These are phyloP conservation scores for Apis dorsata DNA, from an alignment of 1,140 invertebrate genomes.

Conservation along the genomic window DNA sequence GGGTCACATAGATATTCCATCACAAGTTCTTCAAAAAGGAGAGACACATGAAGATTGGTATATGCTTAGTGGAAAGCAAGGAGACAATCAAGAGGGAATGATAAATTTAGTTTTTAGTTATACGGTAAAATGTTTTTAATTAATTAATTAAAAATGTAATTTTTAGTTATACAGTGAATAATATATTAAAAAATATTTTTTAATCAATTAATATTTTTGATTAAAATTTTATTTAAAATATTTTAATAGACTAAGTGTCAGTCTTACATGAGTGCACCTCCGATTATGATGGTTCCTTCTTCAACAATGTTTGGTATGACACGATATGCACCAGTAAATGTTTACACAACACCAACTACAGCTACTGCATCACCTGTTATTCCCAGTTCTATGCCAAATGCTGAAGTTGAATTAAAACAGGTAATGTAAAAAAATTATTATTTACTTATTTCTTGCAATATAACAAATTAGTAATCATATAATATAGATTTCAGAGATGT, in stretches of 20 bases:
- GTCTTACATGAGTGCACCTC: constrained; percentile 73
- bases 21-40: constrained; percentile 87
- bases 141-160: constrained; percentile 81
- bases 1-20: constrained; percentile 92
- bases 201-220: background rate
- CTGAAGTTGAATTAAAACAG: constrained; percentile 89
- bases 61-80: constrained; percentile 93
- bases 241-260: constrained; percentile 63
- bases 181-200: constrained; percentile 21
- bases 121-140: constrained; percentile 82
- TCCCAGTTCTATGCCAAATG: constrained; percentile 76
- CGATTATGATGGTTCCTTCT: constrained; percentile 84
- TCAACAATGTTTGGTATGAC: constrained; percentile 75
- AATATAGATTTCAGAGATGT: constrained; percentile 94
- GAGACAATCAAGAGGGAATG: constrained; percentile 94
- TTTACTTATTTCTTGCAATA: background rate
- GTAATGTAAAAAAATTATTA: constrained; percentile 72
- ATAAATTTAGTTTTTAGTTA: constrained; percentile 89
- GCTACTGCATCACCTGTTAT: constrained; percentile 71
- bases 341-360: constrained; percentile 75
- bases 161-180: constrained; percentile 87
- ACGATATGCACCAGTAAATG: constrained; percentile 77
- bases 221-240: background rate
- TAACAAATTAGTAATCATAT: constrained; percentile 28
- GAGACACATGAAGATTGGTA: constrained; percentile 97